A percentile compares a stretch with the other conserved stretches of the same genome.
Evolutionary conservation across 2,888 invertebrate species (phyloP).

Genomic region (Stramonita haemastoma): DNA sequence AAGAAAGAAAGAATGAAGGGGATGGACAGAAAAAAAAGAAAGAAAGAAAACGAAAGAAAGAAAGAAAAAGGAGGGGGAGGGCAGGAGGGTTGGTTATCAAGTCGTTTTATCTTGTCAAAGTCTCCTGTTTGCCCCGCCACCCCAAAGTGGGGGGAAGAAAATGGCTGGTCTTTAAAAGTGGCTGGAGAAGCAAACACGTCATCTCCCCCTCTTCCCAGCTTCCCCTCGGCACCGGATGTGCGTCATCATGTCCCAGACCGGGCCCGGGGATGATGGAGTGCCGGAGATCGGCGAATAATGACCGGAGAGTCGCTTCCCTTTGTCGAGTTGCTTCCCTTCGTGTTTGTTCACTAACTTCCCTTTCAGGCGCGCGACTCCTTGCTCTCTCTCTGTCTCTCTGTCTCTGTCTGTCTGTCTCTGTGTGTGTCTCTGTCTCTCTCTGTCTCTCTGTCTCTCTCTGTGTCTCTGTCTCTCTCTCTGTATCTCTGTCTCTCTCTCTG

Average conservation of each 20-base stretch:
- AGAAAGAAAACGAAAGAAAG: neutral
- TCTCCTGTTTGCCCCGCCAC: conserved; percentile 25
- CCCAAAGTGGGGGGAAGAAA: neutral
- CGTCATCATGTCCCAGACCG: conserved; percentile 35
- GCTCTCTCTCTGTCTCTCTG: neutral
- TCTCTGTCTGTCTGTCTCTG: neutral
- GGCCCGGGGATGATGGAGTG: conserved; percentile 28
- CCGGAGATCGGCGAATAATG: conserved; percentile 37
- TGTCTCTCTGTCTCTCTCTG: neutral
- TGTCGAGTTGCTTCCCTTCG: conserved; percentile 38
- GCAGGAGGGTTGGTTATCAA: neutral
- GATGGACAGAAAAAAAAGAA: neutral
- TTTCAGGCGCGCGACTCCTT: conserved; percentile 29
- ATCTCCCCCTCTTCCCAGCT: neutral
- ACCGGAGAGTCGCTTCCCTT: conserved; percentile 36
- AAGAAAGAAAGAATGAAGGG: neutral
- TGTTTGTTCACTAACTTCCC: conserved; percentile 35
- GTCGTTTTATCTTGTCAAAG: conserved; percentile 11
- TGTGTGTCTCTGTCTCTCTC: neutral
- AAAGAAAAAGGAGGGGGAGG: too few species aligned
- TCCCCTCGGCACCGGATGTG: conserved; percentile 18
- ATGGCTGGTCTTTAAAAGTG: conserved; percentile 12
- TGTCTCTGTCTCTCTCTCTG: neutral
- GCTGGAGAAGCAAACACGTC: conserved; percentile 33
- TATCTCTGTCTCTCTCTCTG: neutral